A percentile compares a stretch with the other conserved stretches of the same genome.
phyloP scores from a whole-genome alignment of 2,113 vertebrate genomes.

The Physeter macrocephalus region DNA sequence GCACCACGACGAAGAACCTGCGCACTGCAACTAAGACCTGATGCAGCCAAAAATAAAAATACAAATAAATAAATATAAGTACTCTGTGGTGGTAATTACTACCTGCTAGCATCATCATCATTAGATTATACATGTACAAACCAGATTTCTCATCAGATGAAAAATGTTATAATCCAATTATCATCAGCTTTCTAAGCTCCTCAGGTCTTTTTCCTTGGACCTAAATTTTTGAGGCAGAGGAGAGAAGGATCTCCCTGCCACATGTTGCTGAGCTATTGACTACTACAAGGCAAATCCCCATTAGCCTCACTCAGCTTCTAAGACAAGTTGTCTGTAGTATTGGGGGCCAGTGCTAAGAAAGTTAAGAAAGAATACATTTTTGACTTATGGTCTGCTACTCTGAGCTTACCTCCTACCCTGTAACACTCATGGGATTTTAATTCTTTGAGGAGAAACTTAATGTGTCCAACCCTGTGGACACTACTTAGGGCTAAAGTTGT shows the following conservation, averaged over 20 bases:
- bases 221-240: neutral
- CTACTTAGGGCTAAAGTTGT: neutral
- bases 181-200: neutral
- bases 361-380: neutral
- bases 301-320: neutral
- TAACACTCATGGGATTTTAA: neutral
- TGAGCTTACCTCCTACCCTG: neutral
- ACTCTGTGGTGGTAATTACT: neutral
- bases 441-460: neutral
- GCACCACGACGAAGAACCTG: no score
- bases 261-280: neutral
- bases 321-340: neutral
- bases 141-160: neutral
- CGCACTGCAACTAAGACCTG: no score
- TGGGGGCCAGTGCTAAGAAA: neutral
- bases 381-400: neutral
- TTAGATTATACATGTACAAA: neutral
- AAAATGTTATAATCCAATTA: neutral
- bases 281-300: neutral
- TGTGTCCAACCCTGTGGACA: neutral
- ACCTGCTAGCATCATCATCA: neutral
- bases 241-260: neutral
- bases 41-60: no score
- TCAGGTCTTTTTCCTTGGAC: neutral
- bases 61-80: neutral